phyloP scores from a whole-genome alignment of 1,140 invertebrate species.

The Aphelenchoides avenae region DNA sequence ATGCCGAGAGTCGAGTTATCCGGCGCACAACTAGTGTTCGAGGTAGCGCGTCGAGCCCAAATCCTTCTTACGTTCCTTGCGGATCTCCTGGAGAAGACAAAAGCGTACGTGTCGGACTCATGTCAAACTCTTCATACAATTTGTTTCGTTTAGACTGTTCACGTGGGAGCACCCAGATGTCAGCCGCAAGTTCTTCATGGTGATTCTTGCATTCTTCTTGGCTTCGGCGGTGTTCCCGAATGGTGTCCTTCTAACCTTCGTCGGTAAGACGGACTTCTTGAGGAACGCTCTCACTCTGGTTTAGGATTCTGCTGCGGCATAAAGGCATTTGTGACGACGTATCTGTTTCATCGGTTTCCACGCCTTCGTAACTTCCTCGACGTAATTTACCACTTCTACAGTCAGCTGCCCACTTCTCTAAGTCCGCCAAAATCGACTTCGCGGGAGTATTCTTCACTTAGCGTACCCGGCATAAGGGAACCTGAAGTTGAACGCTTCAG shows the following conservation, averaged over 20 bases:
- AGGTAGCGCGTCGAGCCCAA: slow-evolving; percentile 45
- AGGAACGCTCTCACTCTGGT: slow-evolving; percentile 4
- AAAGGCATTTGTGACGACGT: slow-evolving; percentile 50
- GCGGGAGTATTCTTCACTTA: too few relatives aligned
- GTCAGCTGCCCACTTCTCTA: slow-evolving; percentile 35
- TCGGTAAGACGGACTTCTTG: slow-evolving; percentile 27
- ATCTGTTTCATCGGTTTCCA: slow-evolving; percentile 50
- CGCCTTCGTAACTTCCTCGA: slow-evolving; percentile 38
- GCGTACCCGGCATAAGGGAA: too few relatives aligned
- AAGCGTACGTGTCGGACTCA: slow-evolving; percentile 10
- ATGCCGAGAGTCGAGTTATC: slow-evolving; percentile 46
- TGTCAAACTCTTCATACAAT: slow-evolving; percentile 4
- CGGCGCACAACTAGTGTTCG: slow-evolving; percentile 51
- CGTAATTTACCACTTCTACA: slow-evolving; percentile 48
- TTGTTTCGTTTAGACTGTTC: slow-evolving; percentile 41
- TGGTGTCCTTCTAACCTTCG: slow-evolving; percentile 22
- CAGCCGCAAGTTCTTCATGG: slow-evolving; percentile 35
- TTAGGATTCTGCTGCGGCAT: slow-evolving; percentile 38
- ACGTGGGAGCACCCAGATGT: slow-evolving; percentile 43
- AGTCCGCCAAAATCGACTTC: slow-evolving; percentile 3
- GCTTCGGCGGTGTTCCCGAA: slow-evolving; percentile 14
- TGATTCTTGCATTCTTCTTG: slow-evolving; percentile 39
- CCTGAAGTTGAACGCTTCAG: too few relatives aligned
- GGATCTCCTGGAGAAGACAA: slow-evolving; percentile 47
- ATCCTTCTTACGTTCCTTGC: slow-evolving; percentile 37